Evolutionary conservation across 2,113 vertebrate species (phyloP).

Genomic region (Heterocephalus glaber): DNA sequence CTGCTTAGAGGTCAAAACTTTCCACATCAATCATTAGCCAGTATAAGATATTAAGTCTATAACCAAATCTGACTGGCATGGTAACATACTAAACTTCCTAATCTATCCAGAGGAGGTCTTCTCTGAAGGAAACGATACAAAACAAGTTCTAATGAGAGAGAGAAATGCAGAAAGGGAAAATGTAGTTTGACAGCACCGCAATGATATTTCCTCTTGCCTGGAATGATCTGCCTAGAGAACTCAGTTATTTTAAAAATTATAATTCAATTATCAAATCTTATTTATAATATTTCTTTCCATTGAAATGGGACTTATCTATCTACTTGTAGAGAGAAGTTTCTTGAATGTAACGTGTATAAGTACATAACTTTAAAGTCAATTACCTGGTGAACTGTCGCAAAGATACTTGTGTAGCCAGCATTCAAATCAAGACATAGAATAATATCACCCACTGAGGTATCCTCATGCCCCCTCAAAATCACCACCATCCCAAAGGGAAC

Average conservation of each 20-base stretch:
- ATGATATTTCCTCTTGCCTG: background rate
- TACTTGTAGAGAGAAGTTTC: background rate
- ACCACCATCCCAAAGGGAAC: background rate
- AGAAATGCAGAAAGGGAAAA: background rate
- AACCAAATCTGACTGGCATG: background rate
- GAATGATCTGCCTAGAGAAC: background rate
- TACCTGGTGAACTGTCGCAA: background rate
- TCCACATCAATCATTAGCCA: background rate
- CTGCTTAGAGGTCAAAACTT: background rate
- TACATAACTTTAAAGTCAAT: background rate
- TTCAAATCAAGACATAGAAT: background rate
- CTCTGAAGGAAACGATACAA: constrained; percentile 1
- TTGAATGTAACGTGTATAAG: background rate
- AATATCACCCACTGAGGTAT: background rate
- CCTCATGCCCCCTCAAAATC: background rate
- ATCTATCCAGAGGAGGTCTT: background rate
- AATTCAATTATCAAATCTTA: background rate
- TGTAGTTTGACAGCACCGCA: fast-evolving
- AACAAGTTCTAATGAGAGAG: background rate
- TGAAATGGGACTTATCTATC: constrained; percentile 2
- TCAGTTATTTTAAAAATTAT: background rate
- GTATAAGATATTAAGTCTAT: constrained; percentile 1
- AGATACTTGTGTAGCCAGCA: background rate
- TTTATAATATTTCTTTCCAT: background rate
- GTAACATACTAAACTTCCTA: background rate